Evolutionary conservation across 2,797 vertebrate species (phyloP), one percentile per base, ranked within the genome.

Genomic region (Ctenosaura bakeri): DNA sequence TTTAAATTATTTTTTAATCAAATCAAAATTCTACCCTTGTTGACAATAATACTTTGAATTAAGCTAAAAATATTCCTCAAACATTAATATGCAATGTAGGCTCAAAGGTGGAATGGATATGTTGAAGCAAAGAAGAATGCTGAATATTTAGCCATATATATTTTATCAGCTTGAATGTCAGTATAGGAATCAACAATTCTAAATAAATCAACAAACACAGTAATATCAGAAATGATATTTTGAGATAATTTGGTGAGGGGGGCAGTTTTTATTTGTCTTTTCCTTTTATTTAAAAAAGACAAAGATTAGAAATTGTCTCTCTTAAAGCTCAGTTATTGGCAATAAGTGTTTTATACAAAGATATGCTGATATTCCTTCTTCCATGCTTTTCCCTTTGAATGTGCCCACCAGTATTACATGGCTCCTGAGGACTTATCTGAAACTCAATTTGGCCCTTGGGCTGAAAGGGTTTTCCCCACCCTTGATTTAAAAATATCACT

Each of bases 61-160:
- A 71, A 81, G 71, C 59, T 82, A n/a, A 82, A 88, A 59, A 73
- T 73, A 56, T 9, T 46, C 74, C 12, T 76, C 52, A 50, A 62
- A 56, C 18, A 14, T n/a, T 35, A 71, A 71, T 76, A 76, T 76
- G 22, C 20, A 76, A 76, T 76, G 83, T n/a, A 6, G 32, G 18
- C 18, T 88, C 50, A 81, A 87, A 87, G 71, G 6, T 81, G 54
- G 52, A 83, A 83, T 59, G 24, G 52, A 59, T 83, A 20, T 32
- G 56, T 88, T 73, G 79, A 69, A 88, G 59, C 76, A 79, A 50
- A 79, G 52, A 86, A 87, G 32, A 79, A 50, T 24, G 59, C 29
- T 86, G 69, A 86, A 77, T 77, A 62, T 46, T 83, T 74, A 83
- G 29, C 71, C 38, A 64, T 3, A 52, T 54, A 1, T 29, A 76